A percentile compares a stretch with the other conserved stretches of the same genome.
Evolutionary conservation across 2,113 vertebrate genomes (phyloP).

Genomic region (Notothenia rossii): DNA sequence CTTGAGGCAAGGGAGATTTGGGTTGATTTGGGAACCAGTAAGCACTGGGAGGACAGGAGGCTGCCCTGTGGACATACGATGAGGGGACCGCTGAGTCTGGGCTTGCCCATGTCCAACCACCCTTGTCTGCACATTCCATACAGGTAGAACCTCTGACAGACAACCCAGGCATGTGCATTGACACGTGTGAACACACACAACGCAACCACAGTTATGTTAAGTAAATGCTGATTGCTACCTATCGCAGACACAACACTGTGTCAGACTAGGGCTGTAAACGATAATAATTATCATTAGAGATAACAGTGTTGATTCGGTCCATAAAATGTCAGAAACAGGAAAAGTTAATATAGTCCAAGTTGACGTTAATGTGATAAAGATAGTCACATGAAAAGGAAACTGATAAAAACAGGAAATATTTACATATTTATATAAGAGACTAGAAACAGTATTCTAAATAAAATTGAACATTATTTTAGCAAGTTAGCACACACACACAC

Average conservation of each 20-base stretch:
- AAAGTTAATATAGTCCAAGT: too few relatives aligned
- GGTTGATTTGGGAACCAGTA: conserved; percentile 19
- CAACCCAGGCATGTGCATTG: conserved; percentile 16
- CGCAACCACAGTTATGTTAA: background rate
- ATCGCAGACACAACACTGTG: background rate
- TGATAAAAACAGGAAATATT: too few relatives aligned
- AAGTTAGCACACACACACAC: background rate
- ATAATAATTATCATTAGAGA: too few relatives aligned
- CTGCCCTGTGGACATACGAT: conserved; percentile 46
- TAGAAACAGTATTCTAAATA: too few relatives aligned
- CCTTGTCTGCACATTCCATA: conserved; percentile 57
- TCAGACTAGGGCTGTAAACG: background rate
- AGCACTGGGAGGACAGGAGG: conserved; percentile 9
- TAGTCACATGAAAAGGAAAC: too few relatives aligned
- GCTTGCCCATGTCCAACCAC: conserved; percentile 44
- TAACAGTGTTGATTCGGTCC: too few relatives aligned
- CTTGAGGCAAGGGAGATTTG: background rate
- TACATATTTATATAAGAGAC: too few relatives aligned
- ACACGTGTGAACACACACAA: conserved; percentile 34
- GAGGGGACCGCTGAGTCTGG: conserved; percentile 57
- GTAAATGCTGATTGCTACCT: background rate
- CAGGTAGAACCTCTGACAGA: conserved; percentile 48
- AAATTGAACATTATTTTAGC: too few relatives aligned
- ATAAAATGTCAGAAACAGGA: too few relatives aligned
- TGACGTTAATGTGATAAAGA: too few relatives aligned